Percentiles rank a stretch among this genome's conserved stretches.
phyloP scores from a whole-genome alignment of 2,888 invertebrate species.

The Phymatocera aterrima region DNA sequence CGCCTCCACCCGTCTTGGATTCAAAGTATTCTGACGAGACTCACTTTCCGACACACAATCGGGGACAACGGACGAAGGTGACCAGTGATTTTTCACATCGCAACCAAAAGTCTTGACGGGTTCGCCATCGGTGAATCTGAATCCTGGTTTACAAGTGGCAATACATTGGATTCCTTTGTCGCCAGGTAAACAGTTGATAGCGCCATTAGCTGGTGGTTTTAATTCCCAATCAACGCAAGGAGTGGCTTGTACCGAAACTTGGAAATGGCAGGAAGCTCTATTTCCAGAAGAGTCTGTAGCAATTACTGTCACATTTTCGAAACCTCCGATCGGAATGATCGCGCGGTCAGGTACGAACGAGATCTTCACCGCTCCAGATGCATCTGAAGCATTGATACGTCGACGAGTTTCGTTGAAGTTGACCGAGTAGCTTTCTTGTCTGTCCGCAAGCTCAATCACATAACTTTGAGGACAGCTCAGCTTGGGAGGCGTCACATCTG shows the following conservation, averaged over 20 bases:
- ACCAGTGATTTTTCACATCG: conserved; percentile 88
- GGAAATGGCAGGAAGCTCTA: conserved; percentile 93
- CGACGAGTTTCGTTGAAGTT: conserved; percentile 93
- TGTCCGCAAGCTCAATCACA: conserved; percentile 93
- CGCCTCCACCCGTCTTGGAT: not conserved
- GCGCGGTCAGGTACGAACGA: conserved; percentile 90
- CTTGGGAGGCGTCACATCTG: conserved; percentile 92
- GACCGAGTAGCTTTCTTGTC: conserved; percentile 92
- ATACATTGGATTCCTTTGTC: conserved; percentile 91
- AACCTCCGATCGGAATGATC: conserved; percentile 89
- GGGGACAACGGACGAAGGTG: conserved; percentile 92
- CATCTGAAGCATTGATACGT: conserved; percentile 90
- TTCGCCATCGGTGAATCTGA: conserved; percentile 93
- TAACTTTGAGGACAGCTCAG: conserved; percentile 95
- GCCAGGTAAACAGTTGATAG: conserved; percentile 89
- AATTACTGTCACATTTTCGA: conserved; percentile 94
- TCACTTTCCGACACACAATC: conserved; percentile 95
- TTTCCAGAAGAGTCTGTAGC: conserved; percentile 93
- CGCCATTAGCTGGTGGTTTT: conserved; percentile 91
- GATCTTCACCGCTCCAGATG: conserved; percentile 91
- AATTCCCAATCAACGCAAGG: conserved; percentile 97
- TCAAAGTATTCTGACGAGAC: too few species aligned
- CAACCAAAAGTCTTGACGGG: conserved; percentile 92
- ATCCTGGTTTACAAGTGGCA: conserved; percentile 92
- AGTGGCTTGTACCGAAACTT: conserved; percentile 94